These are phyloP conservation scores for Osmerus mordax DNA, from an alignment of 2,113 vertebrate species.

Conservation along the genomic window DNA sequence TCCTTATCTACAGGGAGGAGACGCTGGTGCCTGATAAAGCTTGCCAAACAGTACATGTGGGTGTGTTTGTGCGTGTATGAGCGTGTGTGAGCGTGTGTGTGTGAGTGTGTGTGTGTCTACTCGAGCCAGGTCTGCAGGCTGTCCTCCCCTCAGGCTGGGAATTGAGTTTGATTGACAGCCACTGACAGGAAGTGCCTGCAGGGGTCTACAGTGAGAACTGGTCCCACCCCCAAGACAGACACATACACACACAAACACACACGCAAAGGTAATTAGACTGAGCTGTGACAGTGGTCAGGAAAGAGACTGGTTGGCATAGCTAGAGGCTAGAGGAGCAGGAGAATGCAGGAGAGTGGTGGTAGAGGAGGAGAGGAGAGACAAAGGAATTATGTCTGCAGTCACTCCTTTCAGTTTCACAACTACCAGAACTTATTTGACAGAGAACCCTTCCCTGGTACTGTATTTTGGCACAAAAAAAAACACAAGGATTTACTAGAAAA, in stretches of 20 bases:
- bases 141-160: conserved; percentile 26
- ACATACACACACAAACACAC: conserved; percentile 7
- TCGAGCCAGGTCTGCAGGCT: conserved; percentile 16
- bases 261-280: not conserved
- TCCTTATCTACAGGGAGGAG: conserved; percentile 33
- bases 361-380: no score
- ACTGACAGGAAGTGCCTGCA: conserved; percentile 25
- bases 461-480: no score
- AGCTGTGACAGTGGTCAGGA: no score
- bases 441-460: no score
- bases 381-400: no score
- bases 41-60: not conserved
- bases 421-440: no score
- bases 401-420: no score
- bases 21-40: conserved; percentile 29
- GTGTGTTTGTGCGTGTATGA: not conserved
- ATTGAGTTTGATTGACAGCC: conserved; percentile 22
- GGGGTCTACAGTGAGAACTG: conserved; percentile 5
- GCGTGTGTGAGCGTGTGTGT: conserved; percentile 10
- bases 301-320: no score
- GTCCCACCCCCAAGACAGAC: not conserved
- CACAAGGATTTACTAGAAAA: no score
- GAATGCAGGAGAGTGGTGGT: no score
- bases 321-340: no score
- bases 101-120: conserved; percentile 11